These are phyloP conservation scores for Acanthis flammea DNA, from an alignment of 2,797 vertebrate species.

Conservation along the genomic window DNA sequence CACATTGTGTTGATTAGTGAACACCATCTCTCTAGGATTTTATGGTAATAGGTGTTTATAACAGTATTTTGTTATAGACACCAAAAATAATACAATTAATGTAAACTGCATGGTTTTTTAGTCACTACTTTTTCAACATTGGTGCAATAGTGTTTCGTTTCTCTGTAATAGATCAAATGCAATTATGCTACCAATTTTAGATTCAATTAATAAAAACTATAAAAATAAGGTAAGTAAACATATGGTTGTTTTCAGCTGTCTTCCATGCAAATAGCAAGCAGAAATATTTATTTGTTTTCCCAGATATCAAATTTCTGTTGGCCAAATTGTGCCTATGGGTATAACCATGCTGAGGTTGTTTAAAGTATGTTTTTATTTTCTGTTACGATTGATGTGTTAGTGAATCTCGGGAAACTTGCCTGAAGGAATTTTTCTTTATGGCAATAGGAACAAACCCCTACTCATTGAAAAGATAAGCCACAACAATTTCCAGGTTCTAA, in stretches of 20 bases:
- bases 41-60: background rate
- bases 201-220: background rate
- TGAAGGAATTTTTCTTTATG: background rate
- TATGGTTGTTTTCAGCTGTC: background rate
- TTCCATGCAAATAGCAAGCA: background rate
- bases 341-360: background rate
- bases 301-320: background rate
- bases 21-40: background rate
- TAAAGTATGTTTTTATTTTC: slow-evolving; percentile 11
- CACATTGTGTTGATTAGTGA: background rate
- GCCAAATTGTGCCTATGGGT: background rate
- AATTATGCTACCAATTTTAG: background rate
- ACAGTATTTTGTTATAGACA: background rate
- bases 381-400: background rate
- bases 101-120: background rate
- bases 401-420: background rate
- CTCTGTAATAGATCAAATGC: background rate
- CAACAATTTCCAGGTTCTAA: background rate
- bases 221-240: background rate
- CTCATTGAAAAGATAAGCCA: background rate
- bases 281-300: background rate
- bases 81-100: background rate
- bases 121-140: background rate
- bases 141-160: background rate
- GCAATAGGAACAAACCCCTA: background rate